Base-by-base conservation (phyloP, 2,888 invertebrate species). In the Drosophila algonquin region DNA sequence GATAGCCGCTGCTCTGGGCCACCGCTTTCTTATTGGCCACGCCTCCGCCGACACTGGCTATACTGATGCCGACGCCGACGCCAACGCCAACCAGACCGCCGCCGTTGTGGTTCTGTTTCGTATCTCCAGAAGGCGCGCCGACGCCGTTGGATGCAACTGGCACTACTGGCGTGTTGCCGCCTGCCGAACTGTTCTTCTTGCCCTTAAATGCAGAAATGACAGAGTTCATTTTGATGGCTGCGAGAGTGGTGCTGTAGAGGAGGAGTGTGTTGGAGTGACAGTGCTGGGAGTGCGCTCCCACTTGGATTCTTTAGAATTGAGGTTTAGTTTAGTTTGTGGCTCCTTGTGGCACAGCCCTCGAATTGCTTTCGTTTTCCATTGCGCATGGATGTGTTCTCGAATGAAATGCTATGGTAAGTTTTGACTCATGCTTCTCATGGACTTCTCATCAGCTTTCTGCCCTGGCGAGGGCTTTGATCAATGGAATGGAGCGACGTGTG, bases 191-290 rank as follows among this genome's bases (percentile, higher is more conserved):
- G 61, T 78, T 81, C 79, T 92, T 92, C 79, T 91, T 92, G 50
- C 90, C 77, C 76, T 92, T 92, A 88, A 92, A 92, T 83, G 92
- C 92, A 75, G 92, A 92, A 78, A 92, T 92, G 76, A 92, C 92
- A 67, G 92, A 92, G 89, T 92, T 92, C 92, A 92, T 92, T 74
- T 86, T 90, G 80, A 70, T 60, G 48, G 46, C 18, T 35, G 32
- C 24, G 8, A 21, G 30, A 12, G 16, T 3, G 27, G 30, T 8
- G 30, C 1, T 2, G n/a, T 16, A 14, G 6, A 24, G 44, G 10
- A 5, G 10, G 24, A 9, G 9, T 16, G 44, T 12, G 51, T n/a
- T 12, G 32, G 35, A 3, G 8, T n/a, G 53, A 24, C 5, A 8
- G 27, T 27, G 3, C 21, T 21, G 21, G 21, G 21, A 21, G 27